Evolutionary conservation across 2,888 invertebrate genomes (phyloP), one percentile per base, ranked within the genome.

Genomic region (Trichogramma evanescens): DNA sequence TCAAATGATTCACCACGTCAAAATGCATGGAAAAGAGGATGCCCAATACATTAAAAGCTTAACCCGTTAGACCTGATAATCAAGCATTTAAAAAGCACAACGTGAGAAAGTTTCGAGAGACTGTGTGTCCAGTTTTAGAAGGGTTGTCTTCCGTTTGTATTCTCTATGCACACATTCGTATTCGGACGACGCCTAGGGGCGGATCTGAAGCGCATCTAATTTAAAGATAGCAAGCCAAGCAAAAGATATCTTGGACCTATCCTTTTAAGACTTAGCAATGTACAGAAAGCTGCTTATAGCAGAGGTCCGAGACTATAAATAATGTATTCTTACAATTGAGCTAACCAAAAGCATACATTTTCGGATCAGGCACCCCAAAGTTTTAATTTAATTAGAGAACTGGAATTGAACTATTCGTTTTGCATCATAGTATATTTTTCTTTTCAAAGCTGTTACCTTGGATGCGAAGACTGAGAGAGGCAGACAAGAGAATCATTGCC

Each of bases 401-500:
- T 26, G 26, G 26, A 1, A 26, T 26, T 26, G 26, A 26, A 26
- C 26, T 26, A 26, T 26, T 55, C 1, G 4, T 52, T 55, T 45
- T 38, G 8, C 7, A 43, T 46, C 8, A 42, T 13, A 7, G 38
- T 50, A 41, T 52, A 42, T 6, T 43, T 54, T 54, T 13, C 26
- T 55, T 51, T 60, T 59, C 58, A 6, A 64, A 71, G 71, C 63
- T 70, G 9, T 54, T 70, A 50, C 70, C 70, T 41, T 71, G 72
- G 71, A 43, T 69, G 13, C 67, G 65, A 51, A 68, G 68, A 61
- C 59, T 72, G 56, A 69, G 66, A 58, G 71, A 72, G 66, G 70
- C 71, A 5, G 71, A 72, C 57, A 56, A 65, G 6, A 66, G 66
- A 51, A 63, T 66, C 10, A 59, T 69, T n/a, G 58, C 64, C 9